Base-by-base conservation (phyloP, 1,140 invertebrate genomes). In the Phocides pigmalion region DNA sequence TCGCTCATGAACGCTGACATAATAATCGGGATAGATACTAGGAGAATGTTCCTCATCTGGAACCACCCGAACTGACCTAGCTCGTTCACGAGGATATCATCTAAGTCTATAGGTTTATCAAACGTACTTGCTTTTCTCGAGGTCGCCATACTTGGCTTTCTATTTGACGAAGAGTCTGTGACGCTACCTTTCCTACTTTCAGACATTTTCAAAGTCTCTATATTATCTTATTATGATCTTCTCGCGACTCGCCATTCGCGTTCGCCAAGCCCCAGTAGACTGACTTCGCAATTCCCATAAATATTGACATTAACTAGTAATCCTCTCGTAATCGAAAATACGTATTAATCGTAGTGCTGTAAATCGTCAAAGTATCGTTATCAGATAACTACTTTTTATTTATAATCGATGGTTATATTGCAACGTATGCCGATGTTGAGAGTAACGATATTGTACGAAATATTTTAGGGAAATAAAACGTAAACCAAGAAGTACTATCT, bases 31-130 rank as follows among this genome's bases (percentile, higher is more conserved):
- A 28, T 28, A 6, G 25, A 2, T 28, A 28, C 25, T 8, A 28
- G 25, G 2, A 28, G 9, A 11, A 32, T 32, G 28, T 32, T 32
- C 28, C 28, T 32, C 28, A 32, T 32, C 28, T 32, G 28, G 47
- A 76, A 85, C 15, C 72, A 22, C 0, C 81, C 81, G 35, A 82
- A 81, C 58, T 81, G 72, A 1, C 81, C 79, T 22, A 80, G 6
- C 50, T 84, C 81, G 14, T 80, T 80, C 25, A 76, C 70, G 25
- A 84, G 47, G 12, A 81, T 65, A 42, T 78, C 74, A 20, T 84
- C 81, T 59, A 84, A 58, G 15, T 76, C 67, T 5, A 84, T 28
- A 0, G 68, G 46, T 16, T 76, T 79, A 37, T 64, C 62, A 19
- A 54, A 54, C 4, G 12, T 16, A n/a, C 51, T 54, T 15, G 19